These are phyloP conservation scores for Drosophila macrospina DNA, from an alignment of 2,888 invertebrate genomes.

Conservation along the genomic window DNA sequence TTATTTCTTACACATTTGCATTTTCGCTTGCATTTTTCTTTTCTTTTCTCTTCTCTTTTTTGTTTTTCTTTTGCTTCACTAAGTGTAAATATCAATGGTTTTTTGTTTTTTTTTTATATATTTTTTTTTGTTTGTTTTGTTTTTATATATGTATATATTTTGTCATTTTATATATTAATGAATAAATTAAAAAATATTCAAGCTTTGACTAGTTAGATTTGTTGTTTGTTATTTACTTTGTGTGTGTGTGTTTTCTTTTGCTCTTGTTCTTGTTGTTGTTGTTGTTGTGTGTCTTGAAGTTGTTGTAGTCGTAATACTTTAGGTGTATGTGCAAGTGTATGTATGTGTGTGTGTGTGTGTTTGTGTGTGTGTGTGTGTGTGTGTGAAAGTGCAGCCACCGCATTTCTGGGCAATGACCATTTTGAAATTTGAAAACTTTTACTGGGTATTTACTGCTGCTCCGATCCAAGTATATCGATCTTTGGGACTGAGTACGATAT, in stretches of 20 bases:
- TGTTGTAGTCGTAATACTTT: conserved; percentile 21
- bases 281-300: conserved; percentile 18
- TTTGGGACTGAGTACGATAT: conserved; percentile 24
- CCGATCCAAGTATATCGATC: conserved; percentile 6
- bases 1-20: conserved; percentile 82
- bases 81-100: conserved; percentile 84
- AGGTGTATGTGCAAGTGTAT: conserved; percentile 16
- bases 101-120: conserved; percentile 65
- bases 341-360: conserved; percentile 13
- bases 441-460: conserved; percentile 1
- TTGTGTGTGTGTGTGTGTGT: conserved; percentile 3
- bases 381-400: conserved; percentile 27
- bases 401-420: conserved; percentile 3
- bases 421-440: background rate
- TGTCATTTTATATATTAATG: conserved; percentile 54
- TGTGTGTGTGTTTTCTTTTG: conserved; percentile 37
- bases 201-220: conserved; percentile 81
- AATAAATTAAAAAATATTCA: conserved; percentile 83
- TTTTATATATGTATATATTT: conserved; percentile 56
- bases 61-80: conserved; percentile 75
- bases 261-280: conserved; percentile 17
- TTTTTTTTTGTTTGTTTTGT: conserved; percentile 57
- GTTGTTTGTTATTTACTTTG: conserved; percentile 54
- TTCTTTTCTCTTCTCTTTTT: conserved; percentile 45
- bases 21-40: conserved; percentile 63